These are phyloP conservation scores for Ariolimax columbianus DNA, from an alignment of 2,888 invertebrate genomes.

Conservation along the genomic window DNA sequence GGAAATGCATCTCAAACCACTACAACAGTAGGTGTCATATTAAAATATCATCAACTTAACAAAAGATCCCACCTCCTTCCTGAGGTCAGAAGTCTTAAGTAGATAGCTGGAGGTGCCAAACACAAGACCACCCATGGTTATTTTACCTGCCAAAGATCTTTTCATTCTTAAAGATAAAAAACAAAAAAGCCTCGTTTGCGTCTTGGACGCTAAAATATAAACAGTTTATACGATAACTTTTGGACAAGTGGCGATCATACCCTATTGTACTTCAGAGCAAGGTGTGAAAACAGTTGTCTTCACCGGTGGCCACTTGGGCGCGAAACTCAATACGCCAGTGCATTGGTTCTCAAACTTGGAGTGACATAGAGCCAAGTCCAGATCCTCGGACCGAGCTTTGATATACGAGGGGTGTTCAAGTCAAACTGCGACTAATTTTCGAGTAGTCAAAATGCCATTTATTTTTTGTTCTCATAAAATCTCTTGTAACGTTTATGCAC, in stretches of 20 bases:
- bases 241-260: background rate
- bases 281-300: background rate
- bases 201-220: background rate
- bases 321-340: too few relatives aligned
- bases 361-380: too few relatives aligned
- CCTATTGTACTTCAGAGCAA: background rate
- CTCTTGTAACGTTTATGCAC: too few relatives aligned
- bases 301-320: background rate
- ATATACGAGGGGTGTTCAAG: too few relatives aligned
- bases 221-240: constrained; percentile 5
- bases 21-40: constrained; percentile 5
- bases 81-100: background rate
- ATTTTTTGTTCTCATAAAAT: too few relatives aligned
- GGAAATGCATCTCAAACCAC: background rate
- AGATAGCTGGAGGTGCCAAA: background rate
- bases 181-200: background rate
- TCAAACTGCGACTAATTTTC: too few relatives aligned
- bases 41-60: background rate
- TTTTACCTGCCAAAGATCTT: background rate
- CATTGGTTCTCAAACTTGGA: too few relatives aligned
- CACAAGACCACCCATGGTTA: background rate
- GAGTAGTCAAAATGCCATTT: too few relatives aligned
- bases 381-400: too few relatives aligned
- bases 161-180: background rate
- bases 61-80: background rate